phyloP scores from a whole-genome alignment of 1,140 invertebrate genomes.

The Drosophila nikananu region DNA sequence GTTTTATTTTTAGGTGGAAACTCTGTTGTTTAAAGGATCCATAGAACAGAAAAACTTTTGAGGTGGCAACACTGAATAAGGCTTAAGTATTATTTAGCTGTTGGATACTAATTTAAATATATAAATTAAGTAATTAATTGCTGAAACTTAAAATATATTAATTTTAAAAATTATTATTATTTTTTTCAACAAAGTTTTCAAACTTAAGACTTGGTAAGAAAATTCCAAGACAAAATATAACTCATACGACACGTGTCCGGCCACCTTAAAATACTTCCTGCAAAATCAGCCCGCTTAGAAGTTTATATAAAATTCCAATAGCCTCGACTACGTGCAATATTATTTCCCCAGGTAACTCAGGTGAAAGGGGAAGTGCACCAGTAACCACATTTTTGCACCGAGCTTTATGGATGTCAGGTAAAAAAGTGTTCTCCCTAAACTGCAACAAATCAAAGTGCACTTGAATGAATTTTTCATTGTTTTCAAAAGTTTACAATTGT shows the following conservation, averaged over 20 bases:
- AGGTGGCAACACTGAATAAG: slow-evolving; percentile 2
- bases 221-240: too few species aligned
- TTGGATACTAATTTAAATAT: background rate
- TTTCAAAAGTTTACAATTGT: slow-evolving; percentile 15
- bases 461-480: slow-evolving; percentile 38
- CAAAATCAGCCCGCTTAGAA: background rate
- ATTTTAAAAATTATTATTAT: too few species aligned
- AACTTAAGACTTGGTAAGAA: too few species aligned
- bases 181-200: too few species aligned
- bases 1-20: slow-evolving; percentile 31
- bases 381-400: slow-evolving; percentile 4
- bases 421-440: background rate
- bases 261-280: too few species aligned
- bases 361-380: background rate
- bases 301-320: slow-evolving; percentile 8
- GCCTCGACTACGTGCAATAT: background rate
- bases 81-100: background rate
- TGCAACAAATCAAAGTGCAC: slow-evolving; percentile 31
- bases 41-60: background rate
- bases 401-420: slow-evolving; percentile 11
- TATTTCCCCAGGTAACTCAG: slow-evolving; percentile 5
- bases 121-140: too few species aligned
- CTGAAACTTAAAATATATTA: too few species aligned
- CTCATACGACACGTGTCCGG: too few species aligned
- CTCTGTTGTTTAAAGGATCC: background rate